Base-by-base conservation (phyloP, 2,888 invertebrate species). In the Cremastobaeus sp. region DNA sequence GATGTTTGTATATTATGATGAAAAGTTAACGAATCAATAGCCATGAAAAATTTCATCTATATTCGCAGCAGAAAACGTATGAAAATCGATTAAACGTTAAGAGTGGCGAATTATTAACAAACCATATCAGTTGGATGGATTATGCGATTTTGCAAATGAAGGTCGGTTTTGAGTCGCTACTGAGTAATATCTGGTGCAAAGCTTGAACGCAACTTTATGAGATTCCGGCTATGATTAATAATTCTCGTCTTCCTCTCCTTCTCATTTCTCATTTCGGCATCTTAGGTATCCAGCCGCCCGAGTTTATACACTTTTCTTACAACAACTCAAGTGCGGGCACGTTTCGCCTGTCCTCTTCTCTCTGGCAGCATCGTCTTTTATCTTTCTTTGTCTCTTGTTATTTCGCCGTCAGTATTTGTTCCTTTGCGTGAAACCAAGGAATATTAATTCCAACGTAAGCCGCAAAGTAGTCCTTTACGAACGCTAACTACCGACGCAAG, bases 201-300 rank as follows among this genome's bases (percentile, higher is more conserved):
- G 64, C 71, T 45, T 25, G 57, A 64, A 39, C 45, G 54, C 81
- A 83, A 83, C 85, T 86, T 86, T 85, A 86, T 85, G 85, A 85
- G 83, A 86, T 86, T 84, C 83, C 77, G 69, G 81, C 79, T 77
- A 81, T 85, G 85, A 86, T 86, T 86, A 86, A 86, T 86, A 86
- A 86, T 84, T 84, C 79, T 78, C 78, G 76, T 76, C 75, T 76
- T 21, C 8, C 62, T 66, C 45, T 62, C 57, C 57, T 48, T 35
- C 59, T 62, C 69, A 70, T 73, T 66, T 72, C 62, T 71, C 68
- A 70, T 65, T 64, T 64, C 69, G 60, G 55, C 68, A 55, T 71
- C 71, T 74, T 71, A 64, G 47, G 57, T 71, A 68, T 54, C 48
- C 60, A 62, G 50, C 47, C 52, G 60, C 43, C 43, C 35, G 39